Base-by-base conservation (phyloP, 1,140 invertebrate species). In the Copidosoma floridanum region DNA sequence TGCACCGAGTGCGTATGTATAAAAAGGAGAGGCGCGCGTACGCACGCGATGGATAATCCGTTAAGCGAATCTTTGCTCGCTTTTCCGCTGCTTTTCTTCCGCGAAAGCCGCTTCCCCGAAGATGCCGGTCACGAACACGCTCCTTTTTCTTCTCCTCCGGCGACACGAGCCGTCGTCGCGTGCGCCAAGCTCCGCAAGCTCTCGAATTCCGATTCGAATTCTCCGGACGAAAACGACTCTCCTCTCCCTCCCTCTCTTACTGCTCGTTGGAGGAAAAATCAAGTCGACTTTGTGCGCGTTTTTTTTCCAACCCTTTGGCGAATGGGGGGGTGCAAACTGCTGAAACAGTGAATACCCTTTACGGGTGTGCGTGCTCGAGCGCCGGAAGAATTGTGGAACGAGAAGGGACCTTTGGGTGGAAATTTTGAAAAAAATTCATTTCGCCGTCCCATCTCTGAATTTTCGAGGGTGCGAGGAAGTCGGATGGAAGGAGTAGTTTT, bases 121-220 rank as follows among this genome's bases (percentile, higher is more conserved):
- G 59, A 71, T 68, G 63, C 69, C 58, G 63, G 67, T 70, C 68
- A 70, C 68, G 69, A 70, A 67, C 64, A 60, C 48, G 44, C 50
- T 48, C 47, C 16, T 51, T 16, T 63, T 52, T 57, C 54, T 51
- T 32, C 41, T 41, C 12, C 24, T 37, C 44, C 43, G n/a, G n/a
- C n/a, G n/a, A n/a, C n/a, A n/a, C n/a, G n/a, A 50, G 59, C 57
- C 29, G 54, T 65, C 53, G 55, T n/a, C 16, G 27, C 14, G 47
- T 12, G 21, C 41, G 46, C 48, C 38, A 44, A 43, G 37, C 51
- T 43, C 43, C 51, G 51, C 43, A 60, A 60, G 58, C 32, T n/a
- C n/a, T 54, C 51, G 16, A 56, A 50, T 61, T n/a, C 59, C 35
- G 59, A 61, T 61, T 61, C 59, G 56, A 61, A 61, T 61, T 61